Evolutionary conservation across 2,888 invertebrate genomes (phyloP).

Genomic region (Eupithecia abbreviata): DNA sequence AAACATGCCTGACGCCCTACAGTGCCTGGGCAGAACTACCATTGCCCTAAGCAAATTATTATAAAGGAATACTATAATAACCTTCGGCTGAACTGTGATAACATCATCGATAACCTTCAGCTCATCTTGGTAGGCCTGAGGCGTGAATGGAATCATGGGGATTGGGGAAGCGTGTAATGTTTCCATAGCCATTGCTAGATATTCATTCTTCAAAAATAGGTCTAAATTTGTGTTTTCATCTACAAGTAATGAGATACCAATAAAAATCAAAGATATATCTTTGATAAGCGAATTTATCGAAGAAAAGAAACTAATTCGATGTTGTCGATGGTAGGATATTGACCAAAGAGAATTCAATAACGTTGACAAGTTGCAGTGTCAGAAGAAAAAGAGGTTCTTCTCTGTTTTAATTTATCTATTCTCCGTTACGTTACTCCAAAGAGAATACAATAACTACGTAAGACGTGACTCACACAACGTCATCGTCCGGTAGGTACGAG

Average conservation of each 20-base stretch:
- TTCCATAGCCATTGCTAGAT: not conserved
- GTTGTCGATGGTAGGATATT: not conserved
- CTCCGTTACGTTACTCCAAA: not conserved
- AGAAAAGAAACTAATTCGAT: not conserved
- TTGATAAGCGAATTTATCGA: not conserved
- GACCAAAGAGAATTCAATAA: not conserved
- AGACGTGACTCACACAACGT: too few species aligned
- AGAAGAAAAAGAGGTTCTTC: not conserved
- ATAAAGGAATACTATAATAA: too few species aligned
- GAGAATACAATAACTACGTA: too few species aligned
- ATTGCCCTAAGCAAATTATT: too few species aligned
- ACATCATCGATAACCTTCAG: constrained; percentile 35
- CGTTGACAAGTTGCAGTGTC: not conserved
- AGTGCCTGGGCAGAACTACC: too few species aligned
- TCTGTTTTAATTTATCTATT: not conserved
- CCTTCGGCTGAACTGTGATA: constrained; percentile 33
- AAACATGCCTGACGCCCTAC: too few species aligned
- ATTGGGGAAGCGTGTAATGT: not conserved
- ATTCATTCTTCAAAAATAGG: not conserved
- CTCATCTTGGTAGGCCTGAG: constrained; percentile 31
- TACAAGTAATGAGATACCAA: not conserved
- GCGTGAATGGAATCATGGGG: not conserved
- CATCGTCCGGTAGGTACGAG: too few species aligned
- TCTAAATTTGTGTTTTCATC: not conserved
- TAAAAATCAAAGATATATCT: not conserved